A percentile compares a stretch with the other conserved stretches of the same genome.
Conservation (phyloP, 2,888 invertebrate genomes). For the Tetragnatha montana region DNA sequence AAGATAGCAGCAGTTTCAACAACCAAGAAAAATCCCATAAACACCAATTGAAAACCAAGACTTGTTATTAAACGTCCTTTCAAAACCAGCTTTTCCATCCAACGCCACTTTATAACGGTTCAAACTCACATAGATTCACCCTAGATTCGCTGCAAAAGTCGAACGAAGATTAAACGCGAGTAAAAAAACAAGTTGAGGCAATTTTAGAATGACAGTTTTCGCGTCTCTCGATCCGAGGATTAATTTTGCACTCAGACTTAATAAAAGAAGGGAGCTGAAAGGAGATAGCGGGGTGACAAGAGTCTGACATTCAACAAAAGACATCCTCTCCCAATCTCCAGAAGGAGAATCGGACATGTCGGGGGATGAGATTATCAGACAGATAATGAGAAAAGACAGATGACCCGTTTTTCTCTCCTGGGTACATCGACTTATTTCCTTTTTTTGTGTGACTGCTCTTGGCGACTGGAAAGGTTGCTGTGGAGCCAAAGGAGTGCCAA, state of each 20-base stretch:
- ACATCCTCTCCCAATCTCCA: conserved; percentile 26
- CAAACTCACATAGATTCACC: no score
- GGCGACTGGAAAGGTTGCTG: background rate
- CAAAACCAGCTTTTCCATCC: no score
- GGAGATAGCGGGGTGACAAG: conserved; percentile 18
- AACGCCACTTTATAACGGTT: no score
- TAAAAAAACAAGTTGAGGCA: conserved; percentile 14
- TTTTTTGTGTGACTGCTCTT: conserved; percentile 14
- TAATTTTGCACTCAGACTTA: conserved; percentile 19
- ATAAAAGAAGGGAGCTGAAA: conserved; percentile 11
- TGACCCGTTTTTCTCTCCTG: conserved; percentile 24
- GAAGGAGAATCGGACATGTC: conserved; percentile 47
- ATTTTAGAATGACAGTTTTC: conserved; percentile 29
- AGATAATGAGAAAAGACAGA: conserved; percentile 69
- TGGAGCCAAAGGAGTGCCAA: conserved; percentile 15
- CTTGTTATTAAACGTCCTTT: no score
- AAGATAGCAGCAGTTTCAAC: no score
- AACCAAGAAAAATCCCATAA: no score
- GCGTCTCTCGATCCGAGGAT: conserved; percentile 10
- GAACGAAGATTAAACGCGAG: conserved; percentile 35
- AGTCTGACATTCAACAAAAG: conserved; percentile 38
- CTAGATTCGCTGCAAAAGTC: background rate
- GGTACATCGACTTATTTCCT: conserved; percentile 17
- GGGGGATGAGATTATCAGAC: conserved; percentile 59
- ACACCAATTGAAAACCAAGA: no score